Evolutionary conservation across 2,888 invertebrate species (phyloP), one percentile per base, ranked within the genome.

Genomic region (Hemaris fuciformis): DNA sequence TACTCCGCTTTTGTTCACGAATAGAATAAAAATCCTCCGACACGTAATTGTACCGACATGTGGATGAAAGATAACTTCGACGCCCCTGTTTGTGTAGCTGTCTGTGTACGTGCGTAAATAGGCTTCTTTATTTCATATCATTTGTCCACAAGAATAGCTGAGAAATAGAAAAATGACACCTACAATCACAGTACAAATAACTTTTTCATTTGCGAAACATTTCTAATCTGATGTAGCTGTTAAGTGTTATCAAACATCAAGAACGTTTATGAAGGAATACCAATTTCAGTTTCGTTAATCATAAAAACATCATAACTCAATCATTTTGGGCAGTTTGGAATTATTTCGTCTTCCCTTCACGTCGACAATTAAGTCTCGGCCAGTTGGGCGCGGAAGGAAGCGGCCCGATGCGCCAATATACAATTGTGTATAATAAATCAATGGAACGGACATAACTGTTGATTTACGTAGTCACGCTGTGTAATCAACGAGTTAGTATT

Each of bases 291-390:
- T 76, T 75, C 80, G 77, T 75, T 0, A 23, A 79, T 79, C 79
- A 75, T 82, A 77, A 80, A 84, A 65, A 80, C 76, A 78, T 83
- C 77, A 80, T 84, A 84, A 84, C 84, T 84, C 82, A 85, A 83
- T 84, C 78, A 84, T 80, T 79, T 78, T 70, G 27, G 75, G 74
- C 76, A 73, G 77, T 76, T 74, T 71, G 72, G 76, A 81, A 84
- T 85, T 81, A 84, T 83, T 83, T 81, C 75, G 78, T 81, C 80
- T 84, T 81, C 77, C 73, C 72, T 71, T 78, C 74, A 78, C 75
- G 75, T 77, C 68, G 72, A 77, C 83, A 84, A 85, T 85, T 85
- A 84, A 78, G 77, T 77, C 65, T 67, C 69, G 81, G 77, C 76
- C 80, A 76, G 76, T 69, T 61, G 72, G 63, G 66, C 72, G 70